A percentile compares a stretch with the other conserved stretches of the same genome.
Conservation (phyloP, 92 coral and sea anemone species). For the Porites evermanni region DNA sequence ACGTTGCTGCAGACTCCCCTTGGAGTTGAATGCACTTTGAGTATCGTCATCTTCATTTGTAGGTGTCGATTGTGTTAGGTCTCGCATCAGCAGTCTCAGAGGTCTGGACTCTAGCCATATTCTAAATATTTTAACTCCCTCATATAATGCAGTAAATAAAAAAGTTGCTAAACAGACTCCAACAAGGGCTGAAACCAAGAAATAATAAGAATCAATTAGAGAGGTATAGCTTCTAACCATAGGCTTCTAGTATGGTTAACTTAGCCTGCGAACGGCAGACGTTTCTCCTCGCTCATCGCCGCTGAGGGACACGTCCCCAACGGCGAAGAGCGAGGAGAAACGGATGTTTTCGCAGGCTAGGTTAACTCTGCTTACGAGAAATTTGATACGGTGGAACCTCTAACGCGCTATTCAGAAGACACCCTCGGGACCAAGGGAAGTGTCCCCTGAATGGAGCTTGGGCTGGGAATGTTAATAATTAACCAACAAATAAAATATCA, state of each 20-base stretch:
- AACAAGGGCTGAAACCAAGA: constrained; percentile 39
- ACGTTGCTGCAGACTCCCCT: constrained; percentile 4
- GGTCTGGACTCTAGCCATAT: constrained; percentile 36
- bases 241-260: too few relatives aligned
- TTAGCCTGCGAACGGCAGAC: not conserved
- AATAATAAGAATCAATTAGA: too few relatives aligned
- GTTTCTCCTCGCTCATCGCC: too few relatives aligned
- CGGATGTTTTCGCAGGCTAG: too few relatives aligned
- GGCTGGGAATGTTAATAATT: too few relatives aligned
- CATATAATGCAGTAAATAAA: constrained; percentile 50
- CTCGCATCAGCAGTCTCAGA: constrained; percentile 15
- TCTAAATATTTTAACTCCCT: constrained; percentile 63
- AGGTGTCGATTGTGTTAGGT: constrained; percentile 3
- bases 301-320: too few relatives aligned
- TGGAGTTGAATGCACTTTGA: not conserved
- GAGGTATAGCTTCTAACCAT: not conserved
- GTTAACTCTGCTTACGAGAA: too few relatives aligned
- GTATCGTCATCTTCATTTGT: constrained; percentile 6
- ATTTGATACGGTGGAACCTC: not conserved
- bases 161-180: constrained; percentile 59
- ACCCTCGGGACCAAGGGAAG: too few relatives aligned
- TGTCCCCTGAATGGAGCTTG: too few relatives aligned
- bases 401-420: too few relatives aligned
- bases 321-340: too few relatives aligned
- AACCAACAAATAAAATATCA: too few relatives aligned